phyloP scores from a whole-genome alignment of 2,888 invertebrate genomes.

The Zygaena filipendulae region DNA sequence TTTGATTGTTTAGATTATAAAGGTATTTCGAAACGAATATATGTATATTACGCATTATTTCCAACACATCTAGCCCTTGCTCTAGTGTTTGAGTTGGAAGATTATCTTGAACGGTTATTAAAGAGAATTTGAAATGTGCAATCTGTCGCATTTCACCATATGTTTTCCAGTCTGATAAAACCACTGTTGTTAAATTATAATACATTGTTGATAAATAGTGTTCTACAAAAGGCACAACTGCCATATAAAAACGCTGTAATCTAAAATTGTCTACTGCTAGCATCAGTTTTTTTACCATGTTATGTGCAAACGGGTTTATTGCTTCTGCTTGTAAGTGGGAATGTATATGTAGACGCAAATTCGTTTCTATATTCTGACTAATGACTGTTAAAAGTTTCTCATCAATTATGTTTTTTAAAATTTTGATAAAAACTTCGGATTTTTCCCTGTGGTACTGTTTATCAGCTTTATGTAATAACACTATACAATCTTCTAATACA shows the following conservation, averaged over 20 bases:
- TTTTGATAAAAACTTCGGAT: slow-evolving; percentile 38
- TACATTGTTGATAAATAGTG: slow-evolving; percentile 94
- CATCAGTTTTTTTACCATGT: slow-evolving; percentile 73
- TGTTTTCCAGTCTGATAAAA: slow-evolving; percentile 96
- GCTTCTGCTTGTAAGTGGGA: slow-evolving; percentile 85
- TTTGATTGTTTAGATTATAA: slow-evolving; percentile 96
- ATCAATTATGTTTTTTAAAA: slow-evolving; percentile 52
- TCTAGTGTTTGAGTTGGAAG: slow-evolving; percentile 96
- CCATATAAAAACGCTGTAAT: slow-evolving; percentile 67
- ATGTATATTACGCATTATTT: slow-evolving; percentile 97
- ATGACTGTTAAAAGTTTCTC: slow-evolving; percentile 74
- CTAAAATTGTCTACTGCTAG: slow-evolving; percentile 68
- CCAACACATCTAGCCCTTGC: slow-evolving; percentile 95
- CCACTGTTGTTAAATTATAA: slow-evolving; percentile 97
- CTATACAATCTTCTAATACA: slow-evolving; percentile 52
- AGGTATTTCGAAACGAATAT: slow-evolving; percentile 93
- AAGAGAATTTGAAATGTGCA: slow-evolving; percentile 84
- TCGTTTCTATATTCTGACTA: slow-evolving; percentile 91
- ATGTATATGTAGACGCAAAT: slow-evolving; percentile 91
- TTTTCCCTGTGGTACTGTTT: slow-evolving; percentile 29
- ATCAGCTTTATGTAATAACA: slow-evolving; percentile 42
- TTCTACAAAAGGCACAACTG: slow-evolving; percentile 79
- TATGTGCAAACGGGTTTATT: slow-evolving; percentile 76
- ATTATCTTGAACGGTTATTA: slow-evolving; percentile 89
- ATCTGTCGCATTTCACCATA: slow-evolving; percentile 97